Evolutionary conservation across 2,888 invertebrate genomes (phyloP).

Genomic region (Bombylius discolor): DNA sequence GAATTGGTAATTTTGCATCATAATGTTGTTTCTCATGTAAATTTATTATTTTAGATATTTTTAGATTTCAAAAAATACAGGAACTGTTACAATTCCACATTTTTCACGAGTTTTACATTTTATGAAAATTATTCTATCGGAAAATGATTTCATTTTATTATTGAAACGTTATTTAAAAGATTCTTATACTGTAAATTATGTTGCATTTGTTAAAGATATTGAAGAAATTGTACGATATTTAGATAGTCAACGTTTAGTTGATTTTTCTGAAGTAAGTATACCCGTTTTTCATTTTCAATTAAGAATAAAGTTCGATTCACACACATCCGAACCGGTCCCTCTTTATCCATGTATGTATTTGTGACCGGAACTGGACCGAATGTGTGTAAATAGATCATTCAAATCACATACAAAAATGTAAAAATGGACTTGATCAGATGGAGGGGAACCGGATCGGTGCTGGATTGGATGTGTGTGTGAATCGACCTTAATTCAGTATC

Average conservation of each 20-base stretch:
- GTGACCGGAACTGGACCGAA: too few species aligned
- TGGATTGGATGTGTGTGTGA: too few species aligned
- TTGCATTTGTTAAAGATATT: conserved; percentile 56
- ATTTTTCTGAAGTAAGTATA: conserved; percentile 37
- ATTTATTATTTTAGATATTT: background rate
- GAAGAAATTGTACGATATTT: conserved; percentile 52
- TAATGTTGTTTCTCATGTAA: background rate
- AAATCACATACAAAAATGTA: too few species aligned
- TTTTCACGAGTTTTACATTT: conserved; percentile 61
- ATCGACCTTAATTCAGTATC: too few species aligned
- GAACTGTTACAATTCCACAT: conserved; percentile 62
- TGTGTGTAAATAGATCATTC: too few species aligned
- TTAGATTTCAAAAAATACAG: conserved; percentile 59
- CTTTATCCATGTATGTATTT: too few species aligned
- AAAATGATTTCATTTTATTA: conserved; percentile 59
- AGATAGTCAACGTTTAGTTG: conserved; percentile 39
- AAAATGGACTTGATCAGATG: too few species aligned
- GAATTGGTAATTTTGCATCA: conserved; percentile 24
- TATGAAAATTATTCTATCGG: conserved; percentile 52
- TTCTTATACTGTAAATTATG: conserved; percentile 63
- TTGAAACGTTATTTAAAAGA: conserved; percentile 64
- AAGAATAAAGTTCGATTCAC: too few species aligned
- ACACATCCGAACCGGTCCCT: too few species aligned
- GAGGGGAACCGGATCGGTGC: too few species aligned
- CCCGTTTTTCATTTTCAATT: conserved; percentile 25